A percentile compares a stretch with the other conserved stretches of the same genome.
These are phyloP conservation scores for Tineola bisselliella DNA, from an alignment of 2,888 invertebrate species.

Conservation along the genomic window DNA sequence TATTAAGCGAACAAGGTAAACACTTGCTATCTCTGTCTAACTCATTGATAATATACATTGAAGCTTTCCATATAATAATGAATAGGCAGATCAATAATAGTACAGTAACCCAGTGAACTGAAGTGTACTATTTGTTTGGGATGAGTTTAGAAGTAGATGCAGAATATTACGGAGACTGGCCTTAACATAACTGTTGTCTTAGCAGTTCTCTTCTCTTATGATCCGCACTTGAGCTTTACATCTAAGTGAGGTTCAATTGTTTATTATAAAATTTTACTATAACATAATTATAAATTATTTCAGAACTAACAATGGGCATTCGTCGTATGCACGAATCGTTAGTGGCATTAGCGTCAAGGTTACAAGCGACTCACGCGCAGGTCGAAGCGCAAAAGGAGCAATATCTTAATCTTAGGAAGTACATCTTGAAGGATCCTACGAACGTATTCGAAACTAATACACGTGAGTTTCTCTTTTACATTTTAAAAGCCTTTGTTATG, in stretches of 20 bases:
- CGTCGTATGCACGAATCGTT: constrained; percentile 86
- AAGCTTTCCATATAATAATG: no score
- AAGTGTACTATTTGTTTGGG: no score
- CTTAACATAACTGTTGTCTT: background rate
- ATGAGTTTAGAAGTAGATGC: no score
- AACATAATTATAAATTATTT: background rate
- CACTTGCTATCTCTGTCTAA: no score
- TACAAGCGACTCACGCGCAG: constrained; percentile 79
- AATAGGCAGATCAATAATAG: no score
- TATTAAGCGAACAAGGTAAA: constrained; percentile 56
- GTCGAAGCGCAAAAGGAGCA: constrained; percentile 87
- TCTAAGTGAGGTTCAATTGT: background rate
- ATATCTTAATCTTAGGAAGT: constrained; percentile 82
- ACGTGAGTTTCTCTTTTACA: background rate
- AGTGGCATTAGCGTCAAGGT: constrained; percentile 85
- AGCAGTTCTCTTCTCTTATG: background rate
- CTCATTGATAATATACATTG: no score
- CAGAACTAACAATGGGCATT: constrained; percentile 82
- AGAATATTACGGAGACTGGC: no score
- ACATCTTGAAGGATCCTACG: constrained; percentile 78
- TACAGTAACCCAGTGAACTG: no score
- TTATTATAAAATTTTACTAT: background rate
- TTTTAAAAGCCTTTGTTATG: background rate
- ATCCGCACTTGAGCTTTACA: background rate
- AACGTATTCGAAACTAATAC: constrained; percentile 71